These are phyloP conservation scores for Acleris literana DNA, from an alignment of 2,888 invertebrate genomes.

Conservation along the genomic window DNA sequence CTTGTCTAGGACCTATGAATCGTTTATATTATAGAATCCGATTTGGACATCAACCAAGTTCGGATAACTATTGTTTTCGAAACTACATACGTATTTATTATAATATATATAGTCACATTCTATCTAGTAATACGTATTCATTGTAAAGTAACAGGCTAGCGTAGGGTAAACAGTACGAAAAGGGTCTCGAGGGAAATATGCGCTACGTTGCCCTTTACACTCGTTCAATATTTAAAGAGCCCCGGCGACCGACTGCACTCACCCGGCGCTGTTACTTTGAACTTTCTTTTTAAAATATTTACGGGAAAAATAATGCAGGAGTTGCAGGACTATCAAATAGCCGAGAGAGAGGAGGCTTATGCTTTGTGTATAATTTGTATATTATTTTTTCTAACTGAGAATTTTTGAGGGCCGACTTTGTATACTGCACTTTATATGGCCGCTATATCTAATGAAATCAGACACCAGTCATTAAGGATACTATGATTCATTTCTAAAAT, in stretches of 20 bases:
- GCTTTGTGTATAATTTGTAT: too few relatives aligned
- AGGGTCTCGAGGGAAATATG: constrained; percentile 73
- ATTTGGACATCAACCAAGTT: too few relatives aligned
- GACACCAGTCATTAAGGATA: too few relatives aligned
- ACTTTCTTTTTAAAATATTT: constrained; percentile 1
- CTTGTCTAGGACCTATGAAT: too few relatives aligned
- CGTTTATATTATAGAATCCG: too few relatives aligned
- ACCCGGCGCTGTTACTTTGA: not conserved
- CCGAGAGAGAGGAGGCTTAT: too few relatives aligned
- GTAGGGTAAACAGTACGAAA: constrained; percentile 51
- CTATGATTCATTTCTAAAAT: too few relatives aligned
- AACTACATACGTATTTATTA: not conserved
- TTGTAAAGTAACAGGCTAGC: constrained; percentile 10
- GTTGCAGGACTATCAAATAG: not conserved
- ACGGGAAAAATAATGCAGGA: not conserved
- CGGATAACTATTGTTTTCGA: not conserved
- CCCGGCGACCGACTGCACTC: not conserved
- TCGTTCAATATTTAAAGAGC: constrained; percentile 75
- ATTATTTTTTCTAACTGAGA: too few relatives aligned
- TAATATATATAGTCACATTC: not conserved
- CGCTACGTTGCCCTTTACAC: constrained; percentile 78
- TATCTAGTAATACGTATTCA: not conserved
- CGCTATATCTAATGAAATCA: too few relatives aligned
- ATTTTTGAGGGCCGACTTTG: too few relatives aligned
- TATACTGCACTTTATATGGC: too few relatives aligned